phyloP scores from a whole-genome alignment of 1,140 invertebrate species.

The Whitmania pigra region DNA sequence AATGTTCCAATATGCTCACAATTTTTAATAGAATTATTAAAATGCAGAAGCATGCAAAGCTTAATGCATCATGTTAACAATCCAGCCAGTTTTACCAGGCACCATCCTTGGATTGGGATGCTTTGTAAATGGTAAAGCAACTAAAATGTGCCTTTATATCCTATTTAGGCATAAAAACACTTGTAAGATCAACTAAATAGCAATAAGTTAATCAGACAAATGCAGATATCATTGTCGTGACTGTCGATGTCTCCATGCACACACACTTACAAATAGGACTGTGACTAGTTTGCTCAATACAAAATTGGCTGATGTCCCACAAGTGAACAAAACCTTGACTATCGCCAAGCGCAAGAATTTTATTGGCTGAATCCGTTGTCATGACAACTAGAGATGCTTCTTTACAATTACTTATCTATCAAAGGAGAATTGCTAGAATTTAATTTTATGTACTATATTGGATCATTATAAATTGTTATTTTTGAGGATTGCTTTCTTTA shows the following conservation, averaged over 20 bases:
- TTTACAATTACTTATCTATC: background rate
- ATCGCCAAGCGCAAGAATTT: conserved; percentile 34
- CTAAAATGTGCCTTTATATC: too few species aligned
- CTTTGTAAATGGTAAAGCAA: too few species aligned
- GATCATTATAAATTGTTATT: too few species aligned
- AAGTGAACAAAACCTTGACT: conserved; percentile 40
- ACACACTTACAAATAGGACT: too few species aligned
- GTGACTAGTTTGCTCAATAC: conserved; percentile 11
- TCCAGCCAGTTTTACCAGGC: background rate
- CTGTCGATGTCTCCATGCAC: too few species aligned
- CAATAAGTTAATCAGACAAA: too few species aligned
- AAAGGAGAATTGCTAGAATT: background rate
- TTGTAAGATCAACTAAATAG: too few species aligned
- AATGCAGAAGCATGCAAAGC: too few species aligned
- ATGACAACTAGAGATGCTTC: background rate
- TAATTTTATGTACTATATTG: too few species aligned
- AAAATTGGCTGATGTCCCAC: conserved; percentile 38
- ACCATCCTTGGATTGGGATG: background rate
- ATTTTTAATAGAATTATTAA: background rate
- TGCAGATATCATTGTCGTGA: too few species aligned
- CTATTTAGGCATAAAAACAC: too few species aligned
- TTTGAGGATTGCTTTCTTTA: too few species aligned
- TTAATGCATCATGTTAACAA: background rate
- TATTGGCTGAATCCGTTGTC: background rate
- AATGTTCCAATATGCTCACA: background rate